phyloP scores from a whole-genome alignment of 2,797 vertebrate genomes.

The Anableps anableps region DNA sequence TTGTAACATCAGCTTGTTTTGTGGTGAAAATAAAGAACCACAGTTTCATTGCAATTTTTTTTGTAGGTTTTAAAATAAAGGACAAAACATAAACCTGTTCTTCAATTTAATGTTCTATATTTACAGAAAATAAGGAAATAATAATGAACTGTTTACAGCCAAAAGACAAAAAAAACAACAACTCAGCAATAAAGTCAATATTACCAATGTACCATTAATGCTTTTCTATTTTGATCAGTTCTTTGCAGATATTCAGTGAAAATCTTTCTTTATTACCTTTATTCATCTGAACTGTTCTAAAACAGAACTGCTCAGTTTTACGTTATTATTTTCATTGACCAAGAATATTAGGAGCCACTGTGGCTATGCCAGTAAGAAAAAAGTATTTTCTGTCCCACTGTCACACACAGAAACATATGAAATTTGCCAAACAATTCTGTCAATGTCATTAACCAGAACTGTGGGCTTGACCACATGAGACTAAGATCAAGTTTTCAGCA shows the following conservation, averaged over 20 bases:
- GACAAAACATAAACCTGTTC: not conserved
- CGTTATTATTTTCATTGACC: too few species aligned
- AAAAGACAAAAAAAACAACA: not conserved
- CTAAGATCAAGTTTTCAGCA: too few species aligned
- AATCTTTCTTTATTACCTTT: not conserved
- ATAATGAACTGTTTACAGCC: not conserved
- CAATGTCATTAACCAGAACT: not conserved
- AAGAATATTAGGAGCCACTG: not conserved
- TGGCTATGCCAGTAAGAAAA: not conserved
- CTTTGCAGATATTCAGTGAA: not conserved
- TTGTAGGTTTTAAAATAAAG: not conserved
- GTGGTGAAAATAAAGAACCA: not conserved
- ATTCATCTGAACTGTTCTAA: not conserved
- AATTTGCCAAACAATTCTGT: not conserved
- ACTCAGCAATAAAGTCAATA: not conserved
- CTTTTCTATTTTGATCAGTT: not conserved
- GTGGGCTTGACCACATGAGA: too few species aligned
- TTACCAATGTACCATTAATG: not conserved
- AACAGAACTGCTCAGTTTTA: not conserved
- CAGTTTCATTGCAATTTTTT: not conserved
- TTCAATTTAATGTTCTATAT: not conserved
- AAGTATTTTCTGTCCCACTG: not conserved
- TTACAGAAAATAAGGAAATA: not conserved
- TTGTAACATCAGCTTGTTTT: not conserved
- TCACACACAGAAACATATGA: not conserved